These are phyloP conservation scores for Melanaphis sacchari DNA, from an alignment of 1,140 invertebrate species.

Conservation along the genomic window DNA sequence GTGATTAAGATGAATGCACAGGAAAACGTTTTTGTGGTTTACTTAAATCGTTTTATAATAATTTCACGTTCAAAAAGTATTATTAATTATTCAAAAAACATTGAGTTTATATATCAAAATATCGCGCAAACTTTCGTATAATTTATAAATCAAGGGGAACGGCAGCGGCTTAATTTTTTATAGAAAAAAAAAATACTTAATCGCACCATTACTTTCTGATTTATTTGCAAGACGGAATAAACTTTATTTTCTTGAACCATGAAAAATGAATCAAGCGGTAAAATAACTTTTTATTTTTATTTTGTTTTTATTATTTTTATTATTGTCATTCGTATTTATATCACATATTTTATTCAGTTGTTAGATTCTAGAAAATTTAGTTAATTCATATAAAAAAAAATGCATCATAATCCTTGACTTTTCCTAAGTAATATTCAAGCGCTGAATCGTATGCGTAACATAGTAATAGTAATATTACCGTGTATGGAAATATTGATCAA, in stretches of 20 bases:
- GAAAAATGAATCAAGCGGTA: background rate
- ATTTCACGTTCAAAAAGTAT: background rate
- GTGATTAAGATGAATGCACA: background rate
- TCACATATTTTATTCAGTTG: background rate
- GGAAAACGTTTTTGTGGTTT: background rate
- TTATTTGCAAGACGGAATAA: background rate
- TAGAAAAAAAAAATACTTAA: background rate
- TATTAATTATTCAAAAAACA: slow-evolving; percentile 22
- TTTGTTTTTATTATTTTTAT: background rate
- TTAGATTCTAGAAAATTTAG: background rate
- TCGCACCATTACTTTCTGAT: background rate
- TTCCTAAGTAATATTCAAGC: background rate
- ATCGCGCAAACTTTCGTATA: background rate
- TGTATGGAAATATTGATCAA: background rate
- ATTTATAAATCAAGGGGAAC: background rate
- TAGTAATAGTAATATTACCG: background rate
- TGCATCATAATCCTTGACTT: background rate
- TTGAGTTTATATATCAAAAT: background rate
- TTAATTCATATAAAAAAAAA: background rate
- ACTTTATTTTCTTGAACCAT: background rate
- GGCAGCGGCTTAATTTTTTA: background rate
- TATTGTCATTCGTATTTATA: background rate
- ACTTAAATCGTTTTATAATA: slow-evolving; percentile 12
- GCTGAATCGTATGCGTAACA: background rate
- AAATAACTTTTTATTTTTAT: slow-evolving; percentile 8